Evolutionary conservation across 2,888 invertebrate genomes (phyloP), one percentile per base, ranked within the genome.

Genomic region (Drosophila rellima): DNA sequence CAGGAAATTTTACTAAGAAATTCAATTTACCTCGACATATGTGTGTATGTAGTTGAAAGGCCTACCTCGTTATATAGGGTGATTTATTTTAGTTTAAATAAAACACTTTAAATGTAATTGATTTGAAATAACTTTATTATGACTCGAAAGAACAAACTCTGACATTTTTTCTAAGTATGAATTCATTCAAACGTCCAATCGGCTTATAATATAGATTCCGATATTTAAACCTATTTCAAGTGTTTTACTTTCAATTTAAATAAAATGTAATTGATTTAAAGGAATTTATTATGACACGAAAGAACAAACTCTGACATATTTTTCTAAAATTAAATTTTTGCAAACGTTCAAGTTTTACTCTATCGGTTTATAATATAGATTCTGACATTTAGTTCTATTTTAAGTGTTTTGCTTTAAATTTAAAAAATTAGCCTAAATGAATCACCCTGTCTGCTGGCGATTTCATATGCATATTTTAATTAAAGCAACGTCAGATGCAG

Each of bases 401-500:
- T 6, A n/a, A 1, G 6, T 35, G 6, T n/a, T n/a, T 35, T n/a
- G n/a, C 2, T 35, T n/a, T n/a, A 6, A 6, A 13, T 35, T 35
- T 5, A 33, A 13, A 35, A 35, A 0, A 35, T 13, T 13, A 2
- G 6, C 6, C 35, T 7, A 35, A 35, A 2, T 35, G n/a, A 35
- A 13, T n/a, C 35, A 35, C n/a, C 35, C 35, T 35, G n/a, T 35
- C 42, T 47, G 62, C 65, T 67, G 48, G 56, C 50, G 51, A 69
- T 70, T 78, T 72, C 44, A 61, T 70, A 80, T 83, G 82, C 87
- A 82, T 65, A 78, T 88, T 88, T 84, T 80, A 88, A 83, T 88
- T 83, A 79, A 82, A 77, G 55, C 71, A 51, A 52, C 59, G 59
- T 13, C 51, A 37, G 44, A 8, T 15, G 33, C 35, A 54, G 50